A percentile compares a stretch with the other conserved stretches of the same genome.
These are phyloP conservation scores for Chaunax sp. DNA, from an alignment of 2,797 vertebrate species.

Conservation along the genomic window DNA sequence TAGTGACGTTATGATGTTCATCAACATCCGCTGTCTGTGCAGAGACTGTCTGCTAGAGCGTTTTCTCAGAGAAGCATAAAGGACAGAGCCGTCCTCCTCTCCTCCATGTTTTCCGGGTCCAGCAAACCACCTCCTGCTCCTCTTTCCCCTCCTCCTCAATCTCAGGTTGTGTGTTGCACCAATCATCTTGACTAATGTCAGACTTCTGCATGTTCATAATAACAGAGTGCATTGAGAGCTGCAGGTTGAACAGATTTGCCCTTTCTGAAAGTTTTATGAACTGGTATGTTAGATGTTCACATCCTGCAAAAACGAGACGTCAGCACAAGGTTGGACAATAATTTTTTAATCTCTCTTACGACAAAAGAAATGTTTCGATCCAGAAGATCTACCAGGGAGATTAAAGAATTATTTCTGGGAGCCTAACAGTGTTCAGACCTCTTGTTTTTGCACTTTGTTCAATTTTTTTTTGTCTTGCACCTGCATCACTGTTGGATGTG, in stretches of 20 bases:
- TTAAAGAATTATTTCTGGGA: too few relatives aligned
- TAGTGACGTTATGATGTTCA: neutral
- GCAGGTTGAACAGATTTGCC: neutral
- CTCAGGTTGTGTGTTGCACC: constrained; percentile 57
- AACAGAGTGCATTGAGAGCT: neutral
- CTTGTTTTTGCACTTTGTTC: too few relatives aligned
- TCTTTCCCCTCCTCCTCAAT: constrained; percentile 22
- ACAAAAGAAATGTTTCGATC: too few relatives aligned
- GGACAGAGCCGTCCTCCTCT: constrained; percentile 91
- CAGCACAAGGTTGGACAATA: too few relatives aligned
- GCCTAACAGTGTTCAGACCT: too few relatives aligned
- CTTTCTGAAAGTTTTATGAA: neutral
- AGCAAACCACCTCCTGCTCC: constrained; percentile 64
- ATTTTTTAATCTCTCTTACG: too few relatives aligned
- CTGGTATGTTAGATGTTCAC: too few relatives aligned
- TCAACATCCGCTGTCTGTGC: constrained; percentile 38
- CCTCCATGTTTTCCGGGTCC: constrained; percentile 87
- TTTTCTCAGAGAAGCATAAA: constrained; percentile 92
- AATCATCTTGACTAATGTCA: neutral
- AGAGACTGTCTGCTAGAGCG: constrained; percentile 87
- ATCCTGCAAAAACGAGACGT: too few relatives aligned
- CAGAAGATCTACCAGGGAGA: too few relatives aligned
- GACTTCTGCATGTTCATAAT: neutral
- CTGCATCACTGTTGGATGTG: too few relatives aligned
- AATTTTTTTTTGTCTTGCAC: too few relatives aligned